Conservation (phyloP, 2,888 invertebrate species). For the Stegana nigrithorax region DNA sequence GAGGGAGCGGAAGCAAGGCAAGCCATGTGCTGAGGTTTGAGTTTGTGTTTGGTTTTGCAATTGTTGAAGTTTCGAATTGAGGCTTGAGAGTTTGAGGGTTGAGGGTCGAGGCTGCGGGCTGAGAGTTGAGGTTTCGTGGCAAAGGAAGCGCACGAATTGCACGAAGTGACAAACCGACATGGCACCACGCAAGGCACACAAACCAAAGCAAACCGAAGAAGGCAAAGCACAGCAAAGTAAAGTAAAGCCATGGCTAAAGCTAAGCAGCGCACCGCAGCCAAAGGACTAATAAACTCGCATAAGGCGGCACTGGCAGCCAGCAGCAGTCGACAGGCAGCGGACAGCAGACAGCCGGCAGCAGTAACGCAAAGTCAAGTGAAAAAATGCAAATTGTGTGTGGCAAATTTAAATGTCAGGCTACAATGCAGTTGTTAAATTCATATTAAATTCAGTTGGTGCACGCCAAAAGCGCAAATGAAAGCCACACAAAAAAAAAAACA, state of each 20-base stretch:
- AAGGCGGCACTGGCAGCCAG: not conserved
- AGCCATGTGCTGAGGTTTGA: too few relatives aligned
- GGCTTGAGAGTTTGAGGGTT: too few relatives aligned
- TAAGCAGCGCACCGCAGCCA: not conserved
- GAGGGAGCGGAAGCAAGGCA: too few relatives aligned
- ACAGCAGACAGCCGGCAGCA: not conserved
- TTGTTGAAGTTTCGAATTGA: too few relatives aligned
- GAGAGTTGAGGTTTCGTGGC: too few relatives aligned
- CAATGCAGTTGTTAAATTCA: conserved; percentile 55
- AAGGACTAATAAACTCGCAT: not conserved
- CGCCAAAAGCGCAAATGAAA: not conserved
- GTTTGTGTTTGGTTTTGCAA: too few relatives aligned
- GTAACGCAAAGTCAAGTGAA: conserved; percentile 33
- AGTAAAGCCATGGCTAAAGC: too few relatives aligned
- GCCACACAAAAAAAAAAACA: conserved; percentile 2
- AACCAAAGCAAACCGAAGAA: not conserved
- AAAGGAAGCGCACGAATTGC: too few relatives aligned
- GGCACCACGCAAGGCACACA: conserved; percentile 1
- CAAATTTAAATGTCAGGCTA: conserved; percentile 55
- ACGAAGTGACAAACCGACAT: not conserved
- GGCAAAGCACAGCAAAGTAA: not conserved
- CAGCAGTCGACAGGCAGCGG: not conserved
- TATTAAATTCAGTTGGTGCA: conserved; percentile 39
- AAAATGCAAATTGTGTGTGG: conserved; percentile 53
- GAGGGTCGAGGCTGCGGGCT: too few relatives aligned